A percentile compares a stretch with the other conserved stretches of the same genome.
phyloP scores from a whole-genome alignment of 2,797 vertebrate genomes.

The Pseudotriccus pelzelni region DNA sequence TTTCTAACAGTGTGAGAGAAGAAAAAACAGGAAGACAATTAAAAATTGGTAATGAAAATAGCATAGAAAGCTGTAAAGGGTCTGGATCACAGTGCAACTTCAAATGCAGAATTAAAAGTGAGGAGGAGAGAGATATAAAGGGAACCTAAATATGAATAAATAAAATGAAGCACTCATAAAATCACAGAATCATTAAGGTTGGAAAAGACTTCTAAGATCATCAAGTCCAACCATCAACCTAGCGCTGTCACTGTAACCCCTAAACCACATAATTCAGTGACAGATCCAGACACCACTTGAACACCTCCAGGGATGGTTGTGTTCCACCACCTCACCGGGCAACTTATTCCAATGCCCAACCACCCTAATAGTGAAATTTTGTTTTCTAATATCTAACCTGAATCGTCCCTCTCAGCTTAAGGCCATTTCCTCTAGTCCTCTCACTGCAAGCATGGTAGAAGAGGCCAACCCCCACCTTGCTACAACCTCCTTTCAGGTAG shows the following conservation, averaged over 20 bases:
- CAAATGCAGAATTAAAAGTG: neutral
- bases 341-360: neutral
- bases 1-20: neutral
- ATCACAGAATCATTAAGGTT: neutral
- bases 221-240: neutral
- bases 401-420: neutral
- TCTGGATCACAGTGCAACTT: neutral
- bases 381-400: neutral
- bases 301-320: neutral
- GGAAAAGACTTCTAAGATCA: neutral
- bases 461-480: neutral
- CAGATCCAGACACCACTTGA: accelerated
- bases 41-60: neutral
- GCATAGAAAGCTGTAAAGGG: neutral
- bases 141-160: neutral
- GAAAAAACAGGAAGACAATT: neutral
- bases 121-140: neutral
- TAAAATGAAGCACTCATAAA: neutral
- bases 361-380: accelerated
- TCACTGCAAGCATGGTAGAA: neutral
- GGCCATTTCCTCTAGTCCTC: neutral
- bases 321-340: neutral
- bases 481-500: neutral
- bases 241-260: neutral
- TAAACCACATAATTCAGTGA: neutral